A percentile compares a stretch with the other conserved stretches of the same genome.
Evolutionary conservation across 2,113 vertebrate species (phyloP).

Genomic region (Hucho hucho): DNA sequence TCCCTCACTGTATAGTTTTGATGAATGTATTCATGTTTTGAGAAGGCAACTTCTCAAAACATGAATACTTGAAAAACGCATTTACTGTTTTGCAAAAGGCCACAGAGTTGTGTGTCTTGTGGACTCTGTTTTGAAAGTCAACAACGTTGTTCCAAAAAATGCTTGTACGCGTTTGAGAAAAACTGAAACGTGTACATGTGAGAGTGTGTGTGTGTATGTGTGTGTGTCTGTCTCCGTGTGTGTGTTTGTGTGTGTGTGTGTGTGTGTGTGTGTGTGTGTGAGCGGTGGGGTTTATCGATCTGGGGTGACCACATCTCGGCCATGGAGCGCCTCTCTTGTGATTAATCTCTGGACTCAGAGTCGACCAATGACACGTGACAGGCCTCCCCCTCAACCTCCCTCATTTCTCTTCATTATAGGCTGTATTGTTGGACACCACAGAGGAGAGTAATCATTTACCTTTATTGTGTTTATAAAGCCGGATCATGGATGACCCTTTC

Average conservation of each 20-base stretch:
- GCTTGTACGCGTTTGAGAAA: neutral
- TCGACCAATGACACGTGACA: conserved; percentile 79
- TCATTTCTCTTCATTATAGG: conserved; percentile 82
- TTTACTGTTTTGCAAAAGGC: too few species aligned
- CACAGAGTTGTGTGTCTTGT: too few species aligned
- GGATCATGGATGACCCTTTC: conserved; percentile 80
- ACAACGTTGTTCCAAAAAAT: too few species aligned
- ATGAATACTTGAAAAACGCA: too few species aligned
- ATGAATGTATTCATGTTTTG: too few species aligned
- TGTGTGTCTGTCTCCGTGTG: conserved; percentile 6
- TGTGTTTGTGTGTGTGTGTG: conserved; percentile 2
- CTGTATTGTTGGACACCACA: conserved; percentile 73
- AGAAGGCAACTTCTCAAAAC: too few species aligned
- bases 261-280: conserved; percentile 11
- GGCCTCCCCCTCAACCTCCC: conserved; percentile 67
- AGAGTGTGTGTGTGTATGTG: neutral
- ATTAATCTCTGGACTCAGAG: conserved; percentile 75
- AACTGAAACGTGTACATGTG: neutral
- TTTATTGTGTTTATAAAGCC: conserved; percentile 90
- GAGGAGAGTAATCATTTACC: conserved; percentile 81
- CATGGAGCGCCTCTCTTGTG: conserved; percentile 68
- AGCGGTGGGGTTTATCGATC: conserved; percentile 69
- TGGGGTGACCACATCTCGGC: conserved; percentile 74
- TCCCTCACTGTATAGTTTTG: too few species aligned
- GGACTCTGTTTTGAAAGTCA: too few species aligned